phyloP scores from a whole-genome alignment of 2,113 vertebrate species.

The Psittacula cyanocephala region DNA sequence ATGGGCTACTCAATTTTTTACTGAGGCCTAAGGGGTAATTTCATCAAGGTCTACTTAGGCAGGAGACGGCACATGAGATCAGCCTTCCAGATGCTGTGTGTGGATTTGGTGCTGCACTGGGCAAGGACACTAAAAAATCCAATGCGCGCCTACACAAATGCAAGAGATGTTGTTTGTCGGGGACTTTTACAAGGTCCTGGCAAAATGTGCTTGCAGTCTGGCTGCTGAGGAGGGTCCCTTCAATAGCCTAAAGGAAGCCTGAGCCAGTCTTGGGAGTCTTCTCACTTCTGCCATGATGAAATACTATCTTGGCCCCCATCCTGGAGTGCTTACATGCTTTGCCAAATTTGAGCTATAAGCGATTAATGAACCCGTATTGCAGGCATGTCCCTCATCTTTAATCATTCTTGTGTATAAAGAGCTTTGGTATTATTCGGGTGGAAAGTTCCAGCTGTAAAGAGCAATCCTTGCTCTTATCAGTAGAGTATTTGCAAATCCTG shows the following conservation, averaged over 20 bases:
- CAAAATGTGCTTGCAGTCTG: neutral
- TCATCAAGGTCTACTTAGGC: neutral
- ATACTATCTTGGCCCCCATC: neutral
- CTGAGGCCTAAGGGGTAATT: neutral
- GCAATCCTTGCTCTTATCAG: neutral
- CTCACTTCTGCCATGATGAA: neutral
- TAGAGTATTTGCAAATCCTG: neutral
- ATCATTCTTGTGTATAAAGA: neutral
- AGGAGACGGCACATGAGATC: neutral
- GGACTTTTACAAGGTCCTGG: neutral
- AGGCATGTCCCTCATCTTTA: neutral
- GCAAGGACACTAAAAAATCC: neutral
- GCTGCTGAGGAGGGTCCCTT: neutral
- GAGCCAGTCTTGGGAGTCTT: neutral
- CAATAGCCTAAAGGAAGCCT: neutral
- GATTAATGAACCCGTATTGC: neutral
- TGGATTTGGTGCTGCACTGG: neutral
- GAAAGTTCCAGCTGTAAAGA: slow-evolving; percentile 14
- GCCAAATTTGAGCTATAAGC: neutral
- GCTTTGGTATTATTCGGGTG: neutral
- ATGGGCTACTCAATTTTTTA: slow-evolving; percentile 18
- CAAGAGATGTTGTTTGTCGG: neutral
- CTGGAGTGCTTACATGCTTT: neutral
- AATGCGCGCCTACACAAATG: rapidly evolving
- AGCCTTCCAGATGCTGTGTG: rapidly evolving